Conservation (phyloP, 64 coral and sea anemone species). For the Montipora foliosa region DNA sequence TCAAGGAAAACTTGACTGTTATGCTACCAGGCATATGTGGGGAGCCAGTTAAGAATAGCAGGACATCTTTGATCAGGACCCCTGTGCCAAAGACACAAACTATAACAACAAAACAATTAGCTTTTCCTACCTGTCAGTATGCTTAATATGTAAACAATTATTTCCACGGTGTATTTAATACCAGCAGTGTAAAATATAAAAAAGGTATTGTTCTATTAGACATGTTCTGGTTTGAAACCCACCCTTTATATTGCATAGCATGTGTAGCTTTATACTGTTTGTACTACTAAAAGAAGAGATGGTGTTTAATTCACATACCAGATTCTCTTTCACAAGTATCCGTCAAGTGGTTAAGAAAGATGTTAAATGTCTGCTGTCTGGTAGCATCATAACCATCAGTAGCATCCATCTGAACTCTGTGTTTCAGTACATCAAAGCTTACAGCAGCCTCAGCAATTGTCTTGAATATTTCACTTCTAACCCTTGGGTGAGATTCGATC, state of each 20-base stretch:
- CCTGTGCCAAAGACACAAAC: background rate
- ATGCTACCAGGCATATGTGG: background rate
- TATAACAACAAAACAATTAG: background rate
- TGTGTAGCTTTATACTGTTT: background rate
- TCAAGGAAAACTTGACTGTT: background rate
- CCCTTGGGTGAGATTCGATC: background rate
- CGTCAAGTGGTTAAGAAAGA: conserved; percentile 8
- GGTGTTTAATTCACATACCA: background rate
- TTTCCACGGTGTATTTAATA: background rate
- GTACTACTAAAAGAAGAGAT: background rate
- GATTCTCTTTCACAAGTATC: conserved; percentile 19
- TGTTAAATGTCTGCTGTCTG: background rate
- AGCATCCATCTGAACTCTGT: background rate
- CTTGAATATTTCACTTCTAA: background rate
- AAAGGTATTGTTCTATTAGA: background rate
- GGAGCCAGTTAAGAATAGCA: conserved; percentile 2
- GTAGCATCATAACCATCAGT: background rate
- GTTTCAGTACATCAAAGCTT: conserved; percentile 11
- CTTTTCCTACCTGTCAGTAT: background rate
- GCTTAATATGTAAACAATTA: background rate
- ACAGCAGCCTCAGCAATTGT: background rate
- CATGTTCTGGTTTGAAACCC: background rate
- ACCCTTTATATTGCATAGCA: background rate
- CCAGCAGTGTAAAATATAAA: background rate
- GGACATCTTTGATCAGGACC: background rate